Evolutionary conservation across 2,113 vertebrate species (phyloP).

Genomic region (Erinaceus europaeus): DNA sequence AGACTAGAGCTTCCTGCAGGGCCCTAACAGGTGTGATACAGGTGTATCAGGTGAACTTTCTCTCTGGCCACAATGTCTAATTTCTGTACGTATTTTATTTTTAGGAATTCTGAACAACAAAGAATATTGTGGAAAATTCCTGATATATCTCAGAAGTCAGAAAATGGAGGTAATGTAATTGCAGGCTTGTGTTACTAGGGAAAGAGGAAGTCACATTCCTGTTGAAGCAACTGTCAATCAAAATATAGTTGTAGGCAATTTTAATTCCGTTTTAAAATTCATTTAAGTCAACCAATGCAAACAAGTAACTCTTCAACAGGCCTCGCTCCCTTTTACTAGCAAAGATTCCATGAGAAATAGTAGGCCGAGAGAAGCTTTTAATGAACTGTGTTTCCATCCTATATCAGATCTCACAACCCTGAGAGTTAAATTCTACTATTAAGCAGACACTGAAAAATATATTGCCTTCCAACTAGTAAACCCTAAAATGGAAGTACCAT

Average conservation of each 20-base stretch:
- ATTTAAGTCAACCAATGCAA: background rate
- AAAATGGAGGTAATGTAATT: slow-evolving; percentile 93
- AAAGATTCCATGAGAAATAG: background rate
- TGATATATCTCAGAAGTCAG: slow-evolving; percentile 97
- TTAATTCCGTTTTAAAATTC: background rate
- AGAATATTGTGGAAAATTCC: slow-evolving; percentile 99
- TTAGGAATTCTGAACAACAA: slow-evolving; percentile 95
- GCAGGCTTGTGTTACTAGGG: background rate
- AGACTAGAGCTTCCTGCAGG: too few species aligned
- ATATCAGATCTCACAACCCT: background rate
- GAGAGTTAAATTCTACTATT: background rate
- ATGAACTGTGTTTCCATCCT: background rate
- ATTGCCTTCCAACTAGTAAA: background rate
- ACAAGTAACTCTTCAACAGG: background rate
- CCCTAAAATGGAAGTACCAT: background rate
- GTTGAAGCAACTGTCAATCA: background rate
- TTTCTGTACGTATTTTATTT: slow-evolving; percentile 45
- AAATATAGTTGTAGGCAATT: background rate
- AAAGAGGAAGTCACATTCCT: background rate
- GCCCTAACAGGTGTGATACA: too few species aligned
- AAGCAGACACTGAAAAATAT: background rate
- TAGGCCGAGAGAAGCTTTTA: background rate
- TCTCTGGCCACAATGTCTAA: too few species aligned
- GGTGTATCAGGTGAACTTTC: too few species aligned
- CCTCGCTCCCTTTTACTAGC: background rate